These are phyloP conservation scores for Leptodactylus fallax DNA, from an alignment of 2,797 vertebrate species.

Conservation along the genomic window DNA sequence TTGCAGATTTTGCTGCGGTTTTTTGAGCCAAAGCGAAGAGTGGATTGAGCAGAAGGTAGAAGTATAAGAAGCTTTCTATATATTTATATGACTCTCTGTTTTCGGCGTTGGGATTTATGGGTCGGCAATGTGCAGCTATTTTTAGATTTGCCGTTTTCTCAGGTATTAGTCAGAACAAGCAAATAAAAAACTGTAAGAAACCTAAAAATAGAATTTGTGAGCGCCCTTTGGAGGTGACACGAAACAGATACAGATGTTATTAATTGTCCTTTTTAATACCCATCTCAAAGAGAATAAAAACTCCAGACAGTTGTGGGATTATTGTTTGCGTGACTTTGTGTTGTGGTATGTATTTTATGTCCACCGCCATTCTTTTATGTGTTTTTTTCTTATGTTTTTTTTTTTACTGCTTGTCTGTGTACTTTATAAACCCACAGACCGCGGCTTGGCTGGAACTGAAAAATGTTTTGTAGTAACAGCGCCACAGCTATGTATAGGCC, in stretches of 20 bases:
- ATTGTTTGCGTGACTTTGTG: neutral
- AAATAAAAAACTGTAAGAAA: neutral
- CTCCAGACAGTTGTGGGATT: conserved; percentile 19
- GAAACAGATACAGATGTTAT: neutral
- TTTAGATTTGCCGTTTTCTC: neutral
- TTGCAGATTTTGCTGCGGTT: too few species aligned
- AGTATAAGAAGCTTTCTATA: too few species aligned
- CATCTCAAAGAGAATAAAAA: neutral
- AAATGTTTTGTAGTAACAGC: neutral
- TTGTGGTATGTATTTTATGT: neutral
- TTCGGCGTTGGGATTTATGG: neutral
- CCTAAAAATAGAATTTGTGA: conserved; percentile 17
- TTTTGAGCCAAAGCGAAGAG: too few species aligned
- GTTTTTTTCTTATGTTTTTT: neutral
- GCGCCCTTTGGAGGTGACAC: neutral
- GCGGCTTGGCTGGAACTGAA: neutral
- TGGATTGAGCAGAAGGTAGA: too few species aligned
- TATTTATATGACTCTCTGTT: too few species aligned
- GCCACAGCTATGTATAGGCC: neutral
- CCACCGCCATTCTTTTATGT: neutral
- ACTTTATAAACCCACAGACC: neutral
- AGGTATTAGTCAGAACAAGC: conserved; percentile 21
- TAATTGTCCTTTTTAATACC: conserved; percentile 8
- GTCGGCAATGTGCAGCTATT: neutral
- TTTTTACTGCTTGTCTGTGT: neutral